phyloP scores from a whole-genome alignment of 2,888 invertebrate species.

The Brassicogethes aeneus region DNA sequence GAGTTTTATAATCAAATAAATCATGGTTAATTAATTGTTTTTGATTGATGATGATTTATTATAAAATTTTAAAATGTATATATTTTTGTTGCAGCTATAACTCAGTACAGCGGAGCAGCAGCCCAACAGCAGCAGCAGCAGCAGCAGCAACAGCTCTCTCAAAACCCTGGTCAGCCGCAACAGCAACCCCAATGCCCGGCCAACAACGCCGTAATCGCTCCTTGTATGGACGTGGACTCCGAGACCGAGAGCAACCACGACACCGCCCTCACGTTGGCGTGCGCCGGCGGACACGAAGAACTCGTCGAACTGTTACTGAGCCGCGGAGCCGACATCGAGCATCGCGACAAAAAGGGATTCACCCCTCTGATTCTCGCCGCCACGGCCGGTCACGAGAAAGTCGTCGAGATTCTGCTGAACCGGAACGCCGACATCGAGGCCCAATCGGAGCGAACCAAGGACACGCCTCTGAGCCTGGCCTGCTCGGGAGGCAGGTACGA shows the following conservation, averaged over 20 bases:
- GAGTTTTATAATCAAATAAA: too few species aligned
- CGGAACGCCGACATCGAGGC: slow-evolving; percentile 97
- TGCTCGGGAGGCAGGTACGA: slow-evolving; percentile 97
- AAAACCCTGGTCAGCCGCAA: slow-evolving; percentile 20
- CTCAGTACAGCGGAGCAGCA: slow-evolving; percentile 29
- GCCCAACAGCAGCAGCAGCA: slow-evolving; percentile 19
- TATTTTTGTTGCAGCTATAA: slow-evolving; percentile 23
- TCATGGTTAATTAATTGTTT: too few species aligned
- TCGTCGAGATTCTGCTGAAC: slow-evolving; percentile 88
- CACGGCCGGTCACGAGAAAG: slow-evolving; percentile 87
- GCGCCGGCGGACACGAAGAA: slow-evolving; percentile 95
- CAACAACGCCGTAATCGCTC: slow-evolving; percentile 34
- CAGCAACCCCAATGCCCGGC: slow-evolving; percentile 13
- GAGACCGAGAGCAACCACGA: slow-evolving; percentile 99
- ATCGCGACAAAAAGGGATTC: slow-evolving; percentile 97
- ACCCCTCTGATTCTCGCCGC: slow-evolving; percentile 96
- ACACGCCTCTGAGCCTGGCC: slow-evolving; percentile 93
- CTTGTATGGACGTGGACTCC: slow-evolving; percentile 86
- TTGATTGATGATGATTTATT: too few species aligned
- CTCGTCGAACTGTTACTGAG: slow-evolving; percentile 85
- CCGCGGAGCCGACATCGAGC: slow-evolving; percentile 93
- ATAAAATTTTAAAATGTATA: too few species aligned
- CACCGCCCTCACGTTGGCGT: slow-evolving; percentile 94
- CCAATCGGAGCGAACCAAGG: slow-evolving; percentile 97
- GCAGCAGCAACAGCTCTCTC: not conserved